A percentile compares a stretch with the other conserved stretches of the same genome.
Evolutionary conservation across 1,140 invertebrate genomes (phyloP).

Genomic region (Galendromus occidentalis): DNA sequence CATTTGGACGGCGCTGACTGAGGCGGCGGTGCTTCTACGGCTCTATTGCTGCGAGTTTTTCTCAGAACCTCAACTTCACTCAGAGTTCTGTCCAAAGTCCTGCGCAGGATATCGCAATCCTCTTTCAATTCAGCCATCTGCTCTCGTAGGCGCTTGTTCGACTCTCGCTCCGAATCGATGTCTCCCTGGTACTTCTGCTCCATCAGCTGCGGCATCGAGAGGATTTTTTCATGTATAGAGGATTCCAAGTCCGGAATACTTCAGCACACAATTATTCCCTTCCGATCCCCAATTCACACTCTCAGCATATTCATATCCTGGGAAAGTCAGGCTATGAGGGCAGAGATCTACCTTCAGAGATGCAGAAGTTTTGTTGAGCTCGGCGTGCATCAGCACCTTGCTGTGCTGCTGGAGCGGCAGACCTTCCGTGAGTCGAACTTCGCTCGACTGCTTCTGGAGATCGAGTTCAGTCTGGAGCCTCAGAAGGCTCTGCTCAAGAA

Average conservation of each 20-base stretch:
- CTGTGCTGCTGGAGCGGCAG: not conserved
- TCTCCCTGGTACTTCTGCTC: conserved; percentile 3
- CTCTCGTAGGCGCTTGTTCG: not conserved
- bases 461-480: conserved; percentile 9
- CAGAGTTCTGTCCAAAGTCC: not conserved
- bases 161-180: not conserved
- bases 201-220: not conserved
- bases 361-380: not conserved
- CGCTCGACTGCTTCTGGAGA: not conserved
- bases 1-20: no score
- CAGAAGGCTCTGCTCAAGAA: not conserved
- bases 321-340: no score
- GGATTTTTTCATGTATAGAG: not conserved
- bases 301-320: no score
- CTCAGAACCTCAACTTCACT: not conserved
- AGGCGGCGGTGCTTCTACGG: no score
- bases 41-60: no score
- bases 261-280: no score
- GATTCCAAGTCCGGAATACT: not conserved
- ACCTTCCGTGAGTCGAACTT: conserved; percentile 1
- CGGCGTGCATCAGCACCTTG: conserved; percentile 3
- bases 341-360: not conserved
- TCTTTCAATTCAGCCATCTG: not conserved
- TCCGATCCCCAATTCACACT: no score
- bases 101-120: not conserved